Evolutionary conservation across 2,888 invertebrate genomes (phyloP).

Genomic region (Gastracanthus pulcherrimus): DNA sequence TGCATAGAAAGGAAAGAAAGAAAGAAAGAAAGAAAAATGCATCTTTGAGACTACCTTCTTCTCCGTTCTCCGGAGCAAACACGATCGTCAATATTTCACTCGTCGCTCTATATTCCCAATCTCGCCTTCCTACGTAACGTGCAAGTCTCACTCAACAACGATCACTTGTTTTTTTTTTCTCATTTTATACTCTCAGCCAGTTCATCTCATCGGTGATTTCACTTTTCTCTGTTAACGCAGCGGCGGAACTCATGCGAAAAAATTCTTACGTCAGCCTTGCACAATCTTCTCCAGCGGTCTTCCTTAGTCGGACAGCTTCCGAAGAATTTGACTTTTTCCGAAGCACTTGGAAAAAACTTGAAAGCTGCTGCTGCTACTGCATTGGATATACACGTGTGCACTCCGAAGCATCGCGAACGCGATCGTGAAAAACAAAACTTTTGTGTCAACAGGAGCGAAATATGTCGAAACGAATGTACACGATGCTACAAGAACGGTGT

Average conservation of each 20-base stretch:
- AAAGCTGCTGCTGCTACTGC: conserved; percentile 30
- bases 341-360: conserved; percentile 48
- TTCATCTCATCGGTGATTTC: conserved; percentile 48
- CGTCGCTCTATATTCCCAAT: conserved; percentile 43
- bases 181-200: conserved; percentile 48
- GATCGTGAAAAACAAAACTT: neutral
- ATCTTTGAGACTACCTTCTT: conserved; percentile 39
- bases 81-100: conserved; percentile 45
- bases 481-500: conserved; percentile 32
- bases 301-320: conserved; percentile 25
- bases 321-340: conserved; percentile 40
- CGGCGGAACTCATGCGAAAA: conserved; percentile 40
- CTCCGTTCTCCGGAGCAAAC: conserved; percentile 13
- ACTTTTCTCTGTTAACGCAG: conserved; percentile 35
- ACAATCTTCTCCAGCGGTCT: conserved; percentile 43
- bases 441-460: conserved; percentile 1
- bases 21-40: conserved; percentile 36
- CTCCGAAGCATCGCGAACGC: conserved; percentile 13
- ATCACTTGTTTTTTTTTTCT: conserved; percentile 48
- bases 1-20: neutral
- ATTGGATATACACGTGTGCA: conserved; percentile 30
- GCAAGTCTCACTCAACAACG: conserved; percentile 44
- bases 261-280: conserved; percentile 44
- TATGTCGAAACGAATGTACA: conserved; percentile 24
- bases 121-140: conserved; percentile 34